Base-by-base conservation (phyloP, 1,140 invertebrate genomes). In the Cardiocondyla obscurior region DNA sequence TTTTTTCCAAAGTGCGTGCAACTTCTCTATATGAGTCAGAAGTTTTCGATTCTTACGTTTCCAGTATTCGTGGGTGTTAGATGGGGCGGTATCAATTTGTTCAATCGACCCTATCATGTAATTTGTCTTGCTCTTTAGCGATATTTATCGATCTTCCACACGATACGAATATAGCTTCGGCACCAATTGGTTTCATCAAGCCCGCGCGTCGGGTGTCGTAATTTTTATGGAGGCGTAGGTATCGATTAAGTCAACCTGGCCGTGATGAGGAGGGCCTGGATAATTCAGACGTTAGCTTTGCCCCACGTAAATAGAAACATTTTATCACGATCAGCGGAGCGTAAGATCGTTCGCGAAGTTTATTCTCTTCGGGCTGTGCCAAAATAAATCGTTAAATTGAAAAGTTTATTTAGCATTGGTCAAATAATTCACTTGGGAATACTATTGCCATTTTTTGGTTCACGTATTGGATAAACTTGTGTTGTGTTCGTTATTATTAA, bases 61-160 rank as follows among this genome's bases (percentile, higher is more conserved):
- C 42, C 62, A 65, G 62, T 69, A 69, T 46, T 49, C 81, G 25
- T 67, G 76, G 33, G 64, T 55, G 70, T 42, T 83, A 83, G 16
- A 60, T 77, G n/a, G 28, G 28, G 8, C 8, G 7, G 57, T 62
- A 79, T 12, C 28, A 69, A 69, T 51, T 69, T 33, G 30, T 33
- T 51, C n/a, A 49, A 67, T 69, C 10, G 30, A 69, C 22, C 0
- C 46, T 36, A 79, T 77, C 49, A 55, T 58, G 16, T 19, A 44
- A 44, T 65, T 76, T 83, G 19, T 65, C 36, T 57, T 16, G 39
- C 16, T 77, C 58, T 65, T 46, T 77, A n/a, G 8, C 7, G 22
- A 12, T 55, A 39, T 51, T 70, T 73, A 39, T 73, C 22, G 25
- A 19, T 10, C 3, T 69, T 0, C n/a, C n/a, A 22, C 12, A 36